Percentiles rank a stretch among this genome's conserved stretches.
Evolutionary conservation across 2,888 invertebrate species (phyloP).

Genomic region (Eristalis pertinax): DNA sequence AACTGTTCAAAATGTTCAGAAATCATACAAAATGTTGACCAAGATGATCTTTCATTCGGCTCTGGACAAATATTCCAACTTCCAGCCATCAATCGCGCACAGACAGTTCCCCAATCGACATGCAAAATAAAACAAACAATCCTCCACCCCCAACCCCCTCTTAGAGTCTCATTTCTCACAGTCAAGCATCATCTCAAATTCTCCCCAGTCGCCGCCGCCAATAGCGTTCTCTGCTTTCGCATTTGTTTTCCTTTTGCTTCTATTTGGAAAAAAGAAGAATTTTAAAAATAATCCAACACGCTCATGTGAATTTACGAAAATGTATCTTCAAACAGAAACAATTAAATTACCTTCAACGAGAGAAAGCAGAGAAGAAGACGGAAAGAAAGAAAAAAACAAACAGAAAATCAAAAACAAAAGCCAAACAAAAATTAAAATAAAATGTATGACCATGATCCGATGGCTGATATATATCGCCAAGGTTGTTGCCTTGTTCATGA

Average conservation of each 20-base stretch:
- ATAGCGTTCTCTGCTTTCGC: not conserved
- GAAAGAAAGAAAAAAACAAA: too few species aligned
- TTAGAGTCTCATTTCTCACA: too few species aligned
- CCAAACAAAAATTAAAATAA: not conserved
- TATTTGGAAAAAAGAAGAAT: not conserved
- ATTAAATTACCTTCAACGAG: conserved; percentile 28
- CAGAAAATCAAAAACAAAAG: not conserved
- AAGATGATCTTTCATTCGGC: too few species aligned
- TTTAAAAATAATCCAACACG: not conserved
- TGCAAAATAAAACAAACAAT: too few species aligned
- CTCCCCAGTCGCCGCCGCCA: not conserved
- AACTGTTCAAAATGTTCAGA: too few species aligned
- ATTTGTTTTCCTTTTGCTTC: not conserved
- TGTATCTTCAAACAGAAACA: conserved; percentile 18
- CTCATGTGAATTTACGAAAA: not conserved
- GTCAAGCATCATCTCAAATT: too few species aligned
- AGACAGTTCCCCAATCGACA: too few species aligned
- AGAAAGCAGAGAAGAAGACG: not conserved
- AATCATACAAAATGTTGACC: too few species aligned
- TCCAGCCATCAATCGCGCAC: too few species aligned
- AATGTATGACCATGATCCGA: conserved; percentile 34
- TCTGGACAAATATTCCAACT: too few species aligned
- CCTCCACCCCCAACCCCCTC: too few species aligned
- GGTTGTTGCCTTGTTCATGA: conserved; percentile 49
- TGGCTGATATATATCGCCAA: conserved; percentile 28